Evolutionary conservation across 53 echinoderm and acorn worm genomes (phyloP).

Genomic region (Holothuria leucospilota): DNA sequence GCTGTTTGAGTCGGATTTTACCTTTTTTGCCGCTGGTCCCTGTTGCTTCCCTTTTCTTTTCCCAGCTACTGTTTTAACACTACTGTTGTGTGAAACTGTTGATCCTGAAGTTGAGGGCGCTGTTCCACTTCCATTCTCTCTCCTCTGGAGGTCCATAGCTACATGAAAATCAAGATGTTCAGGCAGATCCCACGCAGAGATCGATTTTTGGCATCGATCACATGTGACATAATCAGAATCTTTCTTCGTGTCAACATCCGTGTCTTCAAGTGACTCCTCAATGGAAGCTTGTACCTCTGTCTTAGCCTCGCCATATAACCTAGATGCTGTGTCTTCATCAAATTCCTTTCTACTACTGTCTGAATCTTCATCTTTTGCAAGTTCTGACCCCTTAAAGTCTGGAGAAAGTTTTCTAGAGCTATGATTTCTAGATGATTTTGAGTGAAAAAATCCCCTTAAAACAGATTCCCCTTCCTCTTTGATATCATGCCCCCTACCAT

Average conservation of each 20-base stretch:
- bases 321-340: no score
- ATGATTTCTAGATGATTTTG: no score
- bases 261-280: no score
- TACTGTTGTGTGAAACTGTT: neutral
- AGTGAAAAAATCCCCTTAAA: no score
- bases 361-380: no score
- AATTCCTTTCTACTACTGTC: no score
- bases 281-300: no score
- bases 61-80: slow-evolving; percentile 21
- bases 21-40: slow-evolving; percentile 72
- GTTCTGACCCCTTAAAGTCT: no score
- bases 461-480: no score
- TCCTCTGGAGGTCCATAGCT: slow-evolving; percentile 82
- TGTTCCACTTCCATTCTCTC: slow-evolving; percentile 21
- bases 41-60: slow-evolving; percentile 78
- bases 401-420: no score
- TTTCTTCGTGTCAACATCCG: neutral
- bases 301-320: no score
- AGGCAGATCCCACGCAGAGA: slow-evolving; percentile 89
- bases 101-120: slow-evolving; percentile 1
- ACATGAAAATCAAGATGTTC: slow-evolving; percentile 95
- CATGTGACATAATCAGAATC: slow-evolving; percentile 68
- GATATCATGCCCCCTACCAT: neutral
- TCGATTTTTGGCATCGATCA: slow-evolving; percentile 75
- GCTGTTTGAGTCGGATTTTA: slow-evolving; percentile 54